Evolutionary conservation across 2,113 vertebrate species (phyloP), one percentile per base, ranked within the genome.

Genomic region (Carollia perspicillata): DNA sequence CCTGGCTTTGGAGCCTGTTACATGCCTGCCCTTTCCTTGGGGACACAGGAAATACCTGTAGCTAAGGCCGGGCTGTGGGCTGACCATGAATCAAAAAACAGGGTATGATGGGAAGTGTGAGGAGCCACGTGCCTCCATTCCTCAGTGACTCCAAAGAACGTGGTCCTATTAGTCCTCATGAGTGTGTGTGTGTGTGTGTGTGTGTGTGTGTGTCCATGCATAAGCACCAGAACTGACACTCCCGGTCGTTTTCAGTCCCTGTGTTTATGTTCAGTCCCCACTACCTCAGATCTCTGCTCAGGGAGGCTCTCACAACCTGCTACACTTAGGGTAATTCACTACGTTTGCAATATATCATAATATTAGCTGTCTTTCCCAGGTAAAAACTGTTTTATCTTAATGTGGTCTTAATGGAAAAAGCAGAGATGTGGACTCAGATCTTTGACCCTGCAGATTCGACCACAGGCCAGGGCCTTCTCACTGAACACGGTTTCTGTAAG

Each of bases 21-120:
- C 16, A 0, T 4, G 6, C 14, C 30, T 42, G 26, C 44, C 49
- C 69, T 84, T 42, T 69, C 22, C 20, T 35, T 0, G 0, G 58
- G 79, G 58, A 68, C 42, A 26, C 37, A 16, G 68, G 66, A 88
- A 60, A 78, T 6, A 8, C 58, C 33, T 71, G 26, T 58, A 28
- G 75, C 11, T 2, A 35, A 53, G 83, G 11, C 69, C 16, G 0
- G 35, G 28, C 58, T 91, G 35, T 49, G 83, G 44, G 42, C 35
- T 16, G 11, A 69, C 28, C 26, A 23, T 0, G 17, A 86, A 30
- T n/a, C 44, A 16, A 42, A 79, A 75, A 42, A 8, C 10, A 18
- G 16, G 8, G 20, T 8, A 9, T 13, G 35, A 65, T 26, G 37
- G 47, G 37, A 60, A 55, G 26, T 13, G 4, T 28, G 37, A 60